A percentile compares a stretch with the other conserved stretches of the same genome.
Evolutionary conservation across 2,113 vertebrate species (phyloP).

Genomic region (Otolemur garnettii): DNA sequence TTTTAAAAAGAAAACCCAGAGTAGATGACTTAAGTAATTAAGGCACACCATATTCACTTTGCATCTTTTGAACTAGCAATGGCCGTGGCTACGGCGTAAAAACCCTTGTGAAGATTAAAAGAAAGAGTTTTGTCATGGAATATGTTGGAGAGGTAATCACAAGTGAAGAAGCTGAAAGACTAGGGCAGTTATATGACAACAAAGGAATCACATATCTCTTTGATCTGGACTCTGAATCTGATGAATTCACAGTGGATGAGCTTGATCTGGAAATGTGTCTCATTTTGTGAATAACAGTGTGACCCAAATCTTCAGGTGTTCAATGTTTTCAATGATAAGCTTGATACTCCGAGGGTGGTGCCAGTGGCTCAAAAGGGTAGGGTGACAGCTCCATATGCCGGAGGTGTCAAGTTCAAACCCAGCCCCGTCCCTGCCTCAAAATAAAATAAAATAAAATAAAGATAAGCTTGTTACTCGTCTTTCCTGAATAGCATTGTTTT

Average conservation of each 20-base stretch:
- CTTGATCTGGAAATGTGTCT: slow-evolving; percentile 91
- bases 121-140: slow-evolving; percentile 91
- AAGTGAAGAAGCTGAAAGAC: slow-evolving; percentile 90
- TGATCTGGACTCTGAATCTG: slow-evolving; percentile 91
- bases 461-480: slow-evolving; percentile 91
- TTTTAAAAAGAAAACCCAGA: slow-evolving; percentile 12
- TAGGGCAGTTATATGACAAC: slow-evolving; percentile 90
- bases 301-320: slow-evolving; percentile 92
- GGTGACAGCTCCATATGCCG: no score
- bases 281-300: slow-evolving; percentile 92
- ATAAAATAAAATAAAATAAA: no score
- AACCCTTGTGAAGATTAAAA: slow-evolving; percentile 91
- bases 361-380: no score
- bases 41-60: slow-evolving; percentile 89
- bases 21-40: slow-evolving; percentile 58
- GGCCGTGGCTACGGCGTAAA: slow-evolving; percentile 91
- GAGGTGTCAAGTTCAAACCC: no score
- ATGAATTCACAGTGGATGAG: slow-evolving; percentile 92
- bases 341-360: slow-evolving; percentile 84
- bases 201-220: slow-evolving; percentile 91
- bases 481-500: slow-evolving; percentile 90
- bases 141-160: slow-evolving; percentile 93
- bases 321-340: slow-evolving; percentile 91
- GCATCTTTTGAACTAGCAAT: slow-evolving; percentile 91
- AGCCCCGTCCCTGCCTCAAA: no score